A percentile compares a stretch with the other conserved stretches of the same genome.
phyloP scores from a whole-genome alignment of 2,888 invertebrate genomes.

The Erynnis tages region DNA sequence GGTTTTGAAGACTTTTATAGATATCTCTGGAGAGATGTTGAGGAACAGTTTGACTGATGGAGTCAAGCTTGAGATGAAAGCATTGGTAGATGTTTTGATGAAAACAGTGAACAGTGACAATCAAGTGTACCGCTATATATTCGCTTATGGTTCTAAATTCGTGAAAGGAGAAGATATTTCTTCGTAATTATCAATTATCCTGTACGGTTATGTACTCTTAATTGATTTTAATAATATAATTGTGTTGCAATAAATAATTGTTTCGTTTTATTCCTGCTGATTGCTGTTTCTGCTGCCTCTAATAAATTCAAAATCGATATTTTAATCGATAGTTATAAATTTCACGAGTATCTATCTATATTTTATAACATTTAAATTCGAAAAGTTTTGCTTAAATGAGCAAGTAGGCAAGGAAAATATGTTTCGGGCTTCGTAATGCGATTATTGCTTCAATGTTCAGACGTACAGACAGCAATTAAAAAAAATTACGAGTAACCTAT shows the following conservation, averaged over 20 bases:
- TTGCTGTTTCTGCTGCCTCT: too few relatives aligned
- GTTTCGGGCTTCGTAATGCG: conserved; percentile 21
- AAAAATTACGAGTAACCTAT: too few relatives aligned
- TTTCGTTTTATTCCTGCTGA: too few relatives aligned
- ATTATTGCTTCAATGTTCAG: conserved; percentile 10
- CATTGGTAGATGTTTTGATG: conserved; percentile 41
- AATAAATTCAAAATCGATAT: too few relatives aligned
- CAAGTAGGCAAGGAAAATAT: neutral
- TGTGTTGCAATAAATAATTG: too few relatives aligned
- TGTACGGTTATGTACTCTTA: neutral
- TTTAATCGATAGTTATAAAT: too few relatives aligned
- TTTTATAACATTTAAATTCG: too few relatives aligned
- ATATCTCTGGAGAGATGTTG: conserved; percentile 35
- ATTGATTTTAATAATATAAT: too few relatives aligned
- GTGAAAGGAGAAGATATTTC: conserved; percentile 28
- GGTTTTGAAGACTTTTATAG: conserved; percentile 35
- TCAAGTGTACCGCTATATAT: conserved; percentile 33
- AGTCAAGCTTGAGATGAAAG: conserved; percentile 42
- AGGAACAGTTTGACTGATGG: conserved; percentile 35
- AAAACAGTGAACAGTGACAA: conserved; percentile 32
- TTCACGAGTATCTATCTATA: too few relatives aligned
- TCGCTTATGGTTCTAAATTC: conserved; percentile 44
- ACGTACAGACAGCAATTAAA: conserved; percentile 8
- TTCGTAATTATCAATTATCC: neutral
- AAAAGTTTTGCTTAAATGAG: neutral